Evolutionary conservation across 2,113 vertebrate genomes (phyloP), one percentile per base, ranked within the genome.

Genomic region (Calidris pygmaea): DNA sequence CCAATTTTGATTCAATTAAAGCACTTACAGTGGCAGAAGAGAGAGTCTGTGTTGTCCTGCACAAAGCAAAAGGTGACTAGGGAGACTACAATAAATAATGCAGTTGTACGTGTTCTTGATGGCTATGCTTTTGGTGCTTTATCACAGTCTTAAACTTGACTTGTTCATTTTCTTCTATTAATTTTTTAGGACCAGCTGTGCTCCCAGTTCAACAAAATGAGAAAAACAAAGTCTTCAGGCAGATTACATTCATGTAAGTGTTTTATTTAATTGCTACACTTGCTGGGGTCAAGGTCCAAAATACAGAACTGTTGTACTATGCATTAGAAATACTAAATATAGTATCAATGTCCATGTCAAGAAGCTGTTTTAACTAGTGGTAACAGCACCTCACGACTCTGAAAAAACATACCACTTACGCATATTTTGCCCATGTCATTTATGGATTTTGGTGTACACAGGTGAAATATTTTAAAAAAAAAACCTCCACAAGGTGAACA

Each of bases 81-180:
- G 55, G 14, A 71, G 37, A 18, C 6, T 59, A 34, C n/a, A 63
- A 9, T 58, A 45, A 79, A 52, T 85, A 53, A 29, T 32, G 12
- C 7, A 70, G 12, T 23, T 3, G 1, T 29, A 10, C 0, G 0
- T 47, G 21, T 76, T 85, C 34, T 19, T 84, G 55, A 82, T n/a
- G 27, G 14, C 37, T 21, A 21, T 4, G 2, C 8, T 43, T 6
- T 43, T 53, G 15, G 2, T 19, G 37, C 12, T 63, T 94, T 59
- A 47, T 50, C 18, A 22, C 1, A 37, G 32, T 35, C 26, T 70
- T 53, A 55, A 39, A 41, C 22, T 50, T 4, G 6, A 39, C 6
- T 75, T 1, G 7, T 63, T 79, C 8, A 2, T 35, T 71, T 52
- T 19, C 66, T 53, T 15, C 43, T 47, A 4, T 37, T 41, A 32